Evolutionary conservation across 2,888 invertebrate genomes (phyloP), one percentile per base, ranked within the genome.

Genomic region (Mythimna vitellina): DNA sequence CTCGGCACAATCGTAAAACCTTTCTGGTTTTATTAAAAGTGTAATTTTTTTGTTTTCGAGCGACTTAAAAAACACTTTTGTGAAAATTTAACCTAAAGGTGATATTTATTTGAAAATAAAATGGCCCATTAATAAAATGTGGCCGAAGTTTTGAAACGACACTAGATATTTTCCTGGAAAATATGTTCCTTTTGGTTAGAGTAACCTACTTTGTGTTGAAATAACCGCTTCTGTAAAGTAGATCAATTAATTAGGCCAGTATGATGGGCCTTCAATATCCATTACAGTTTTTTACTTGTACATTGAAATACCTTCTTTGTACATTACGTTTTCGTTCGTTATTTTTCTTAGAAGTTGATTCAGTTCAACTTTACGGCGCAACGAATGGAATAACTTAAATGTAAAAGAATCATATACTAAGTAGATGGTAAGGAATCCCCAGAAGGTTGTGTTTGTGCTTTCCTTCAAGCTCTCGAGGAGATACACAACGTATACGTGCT

Each of bases 1-100:
- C 74, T 76, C 80, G 73, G 77, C 73, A 84, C 72, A 73, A 80
- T 78, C 78, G 78, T 83, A 80, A 82, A 83, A 87, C 81, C 77
- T 84, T 85, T 83, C 80, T 80, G 82, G 77, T 82, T 81, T 80
- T 78, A 84, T 84, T 87, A 83, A 81, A 83, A 78, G 58, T 65
- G 80, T 85, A 81, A 85, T 85, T 83, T 85, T 85, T 80, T 74
- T 84, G 62, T 78, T 71, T 77, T 65, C 57, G 65, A 72, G 51
- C 63, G 68, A 75, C 64, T 81, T 78, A 76, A 75, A 75, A 71
- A 69, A 68, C 53, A 60, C 46, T 67, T 73, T 73, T 65, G 58
- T 69, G 22, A 61, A 76, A 61, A 25, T 70, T 68, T 46, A 68
- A 67, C 22, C 12, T 35, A 58, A 82, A 58, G 35, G 56, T 54